Conservation (phyloP, 2,797 vertebrate species). For the Phoxinus dragarum region DNA sequence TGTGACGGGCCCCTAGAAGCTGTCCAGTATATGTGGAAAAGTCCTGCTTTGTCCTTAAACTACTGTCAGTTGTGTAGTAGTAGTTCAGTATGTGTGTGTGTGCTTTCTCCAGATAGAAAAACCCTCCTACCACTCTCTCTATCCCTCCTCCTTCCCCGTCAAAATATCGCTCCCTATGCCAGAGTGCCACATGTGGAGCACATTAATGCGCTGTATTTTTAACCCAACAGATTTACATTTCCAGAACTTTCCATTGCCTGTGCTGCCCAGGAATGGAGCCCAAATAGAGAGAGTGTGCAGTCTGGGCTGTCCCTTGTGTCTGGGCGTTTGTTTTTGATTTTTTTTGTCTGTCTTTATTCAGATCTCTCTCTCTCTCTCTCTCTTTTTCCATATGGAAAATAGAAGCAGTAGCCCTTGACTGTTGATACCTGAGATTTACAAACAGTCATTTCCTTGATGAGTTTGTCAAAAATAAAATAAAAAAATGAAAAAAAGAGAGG, state of each 20-base stretch:
- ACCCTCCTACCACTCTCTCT: constrained; percentile 67
- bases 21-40: not conserved
- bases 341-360: constrained; percentile 62
- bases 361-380: constrained; percentile 62
- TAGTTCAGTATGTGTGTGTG: constrained; percentile 35
- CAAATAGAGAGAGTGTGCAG: constrained; percentile 75
- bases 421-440: constrained; percentile 78
- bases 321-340: constrained; percentile 72
- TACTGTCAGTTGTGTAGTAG: no score
- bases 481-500: constrained; percentile 45
- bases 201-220: constrained; percentile 87
- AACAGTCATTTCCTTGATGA: constrained; percentile 82
- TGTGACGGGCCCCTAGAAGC: not conserved
- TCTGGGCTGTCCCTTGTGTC: constrained; percentile 65
- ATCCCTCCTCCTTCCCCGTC: constrained; percentile 65
- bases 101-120: constrained; percentile 71
- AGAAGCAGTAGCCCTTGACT: constrained; percentile 72
- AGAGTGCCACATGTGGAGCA: constrained; percentile 84
- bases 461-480: constrained; percentile 64
- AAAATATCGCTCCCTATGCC: constrained; percentile 79
- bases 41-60: constrained; percentile 28
- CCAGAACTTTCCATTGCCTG: constrained; percentile 86
- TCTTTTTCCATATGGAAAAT: constrained; percentile 63
- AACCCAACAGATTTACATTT: constrained; percentile 85
- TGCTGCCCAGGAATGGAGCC: constrained; percentile 77